These are phyloP conservation scores for Tachysurus vachellii DNA, from an alignment of 2,113 vertebrate genomes.

Conservation along the genomic window DNA sequence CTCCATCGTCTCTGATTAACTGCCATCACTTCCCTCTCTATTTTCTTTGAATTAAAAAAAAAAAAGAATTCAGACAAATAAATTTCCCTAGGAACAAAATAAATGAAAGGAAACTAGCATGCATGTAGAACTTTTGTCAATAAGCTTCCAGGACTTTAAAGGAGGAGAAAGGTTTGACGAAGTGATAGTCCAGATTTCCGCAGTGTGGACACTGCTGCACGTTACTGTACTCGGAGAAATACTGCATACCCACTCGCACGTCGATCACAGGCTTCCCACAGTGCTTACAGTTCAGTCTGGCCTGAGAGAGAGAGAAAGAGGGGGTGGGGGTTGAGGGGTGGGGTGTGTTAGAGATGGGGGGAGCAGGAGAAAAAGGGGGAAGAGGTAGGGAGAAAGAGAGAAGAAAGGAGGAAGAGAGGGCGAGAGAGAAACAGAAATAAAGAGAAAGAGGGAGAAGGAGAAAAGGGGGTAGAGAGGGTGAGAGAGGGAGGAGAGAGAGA, in stretches of 20 bases:
- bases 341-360: background rate
- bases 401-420: background rate
- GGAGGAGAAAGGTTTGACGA: slow-evolving; percentile 99
- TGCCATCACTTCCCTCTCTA: slow-evolving; percentile 15
- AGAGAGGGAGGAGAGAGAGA: no score
- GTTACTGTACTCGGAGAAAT: slow-evolving; percentile 99
- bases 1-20: background rate
- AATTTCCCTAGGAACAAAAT: slow-evolving; percentile 79
- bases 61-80: slow-evolving; percentile 73
- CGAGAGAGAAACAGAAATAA: no score
- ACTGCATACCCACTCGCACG: slow-evolving; percentile 97
- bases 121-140: slow-evolving; percentile 94
- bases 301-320: slow-evolving; percentile 69
- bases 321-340: no score
- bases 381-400: background rate
- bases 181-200: slow-evolving; percentile 99
- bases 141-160: slow-evolving; percentile 99
- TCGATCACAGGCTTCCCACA: slow-evolving; percentile 98
- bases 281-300: slow-evolving; percentile 98
- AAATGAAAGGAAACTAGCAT: slow-evolving; percentile 77
- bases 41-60: slow-evolving; percentile 66
- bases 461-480: no score
- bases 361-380: background rate
- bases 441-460: no score
- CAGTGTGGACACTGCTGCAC: slow-evolving; percentile 99